Base-by-base conservation (phyloP, 2,797 vertebrate genomes). In the Erpetoichthys calabaricus region DNA sequence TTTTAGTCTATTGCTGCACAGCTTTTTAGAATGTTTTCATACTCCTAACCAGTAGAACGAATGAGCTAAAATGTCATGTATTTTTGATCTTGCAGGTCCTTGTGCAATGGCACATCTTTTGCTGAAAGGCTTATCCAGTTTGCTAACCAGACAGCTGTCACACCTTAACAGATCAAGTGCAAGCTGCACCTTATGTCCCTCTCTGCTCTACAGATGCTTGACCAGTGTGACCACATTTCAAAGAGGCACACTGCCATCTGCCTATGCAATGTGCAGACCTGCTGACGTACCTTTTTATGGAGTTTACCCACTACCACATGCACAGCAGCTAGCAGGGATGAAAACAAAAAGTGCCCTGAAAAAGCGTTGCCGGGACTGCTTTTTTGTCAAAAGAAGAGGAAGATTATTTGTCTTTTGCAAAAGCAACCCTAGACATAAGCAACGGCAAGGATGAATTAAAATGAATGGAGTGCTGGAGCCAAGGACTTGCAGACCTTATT, bases 331-430 rank as follows among this genome's bases (percentile, higher is more conserved):
- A 0, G 68, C 46, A 0, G 89, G 90, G 3, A 85, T 97, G 85
- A 97, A 97, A 72, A 88, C 83, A 57, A 95, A 89, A 73, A 67
- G 65, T 0, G 60, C 71, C 4, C 51, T 97, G 55, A 86, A 45
- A 62, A 83, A 63, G 64, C 91, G 93, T 52, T 98, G 94, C 70
- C 85, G 82, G 70, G 92, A 92, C 79, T 98, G 95, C 63, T 92
- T 80, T 72, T 63, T 86, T 51, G 92, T 92, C 3, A 80, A 79
- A 41, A 79, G 91, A 41, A 84, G 88, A 2, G 95, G 94, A 3
- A 82, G 65, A 1, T 67, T 92, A 63, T 95, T 75, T 67, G 73
- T 98, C 8, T 84, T 57, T 68, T 98, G 95, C 75, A 90, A 84
- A 67, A 82, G 77, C 4, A 69, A 92, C 68, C 91, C 91, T 0